Percentiles rank a stretch among this genome's conserved stretches.
phyloP scores from a whole-genome alignment of 1,140 invertebrate genomes.

The Coboldia fuscipes region DNA sequence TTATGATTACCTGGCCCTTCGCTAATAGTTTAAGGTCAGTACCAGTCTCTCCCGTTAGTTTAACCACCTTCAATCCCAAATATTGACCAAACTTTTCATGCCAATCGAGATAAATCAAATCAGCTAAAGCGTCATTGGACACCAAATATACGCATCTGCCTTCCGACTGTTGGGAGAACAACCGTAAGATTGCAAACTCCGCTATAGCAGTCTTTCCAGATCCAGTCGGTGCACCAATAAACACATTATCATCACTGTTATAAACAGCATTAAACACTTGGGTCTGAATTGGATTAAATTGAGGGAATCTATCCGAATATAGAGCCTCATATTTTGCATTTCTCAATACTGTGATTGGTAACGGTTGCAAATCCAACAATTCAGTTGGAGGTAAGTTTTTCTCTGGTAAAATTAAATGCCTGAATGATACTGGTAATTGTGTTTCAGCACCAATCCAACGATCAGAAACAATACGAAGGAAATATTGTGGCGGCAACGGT shows the following conservation, averaged over 20 bases:
- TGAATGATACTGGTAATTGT: conserved; percentile 90
- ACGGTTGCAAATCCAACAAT: conserved; percentile 88
- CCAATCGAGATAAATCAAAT: conserved; percentile 84
- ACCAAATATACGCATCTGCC: conserved; percentile 84
- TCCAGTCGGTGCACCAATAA: conserved; percentile 92
- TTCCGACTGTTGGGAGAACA: conserved; percentile 53
- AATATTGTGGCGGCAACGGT: conserved; percentile 94
- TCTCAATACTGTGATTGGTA: conserved; percentile 68
- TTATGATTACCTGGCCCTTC: conserved; percentile 87
- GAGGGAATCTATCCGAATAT: conserved; percentile 68
- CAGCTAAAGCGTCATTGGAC: conserved; percentile 76
- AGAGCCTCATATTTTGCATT: conserved; percentile 72
- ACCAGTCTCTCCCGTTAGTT: conserved; percentile 94
- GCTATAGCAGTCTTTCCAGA: conserved; percentile 94
- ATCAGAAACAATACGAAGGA: conserved; percentile 61
- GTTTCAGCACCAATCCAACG: conserved; percentile 86
- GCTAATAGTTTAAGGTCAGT: conserved; percentile 86
- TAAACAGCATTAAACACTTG: conserved; percentile 99
- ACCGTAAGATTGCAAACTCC: conserved; percentile 85
- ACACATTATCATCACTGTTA: conserved; percentile 97
- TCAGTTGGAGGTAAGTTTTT: conserved; percentile 97
- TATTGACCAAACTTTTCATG: conserved; percentile 61
- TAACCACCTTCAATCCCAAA: conserved; percentile 69
- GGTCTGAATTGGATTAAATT: conserved; percentile 98
- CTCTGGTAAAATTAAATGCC: conserved; percentile 92